Percentiles rank a stretch among this genome's conserved stretches.
Conservation (phyloP, 2,888 invertebrate species). For the Zhengitettix transpicula region DNA sequence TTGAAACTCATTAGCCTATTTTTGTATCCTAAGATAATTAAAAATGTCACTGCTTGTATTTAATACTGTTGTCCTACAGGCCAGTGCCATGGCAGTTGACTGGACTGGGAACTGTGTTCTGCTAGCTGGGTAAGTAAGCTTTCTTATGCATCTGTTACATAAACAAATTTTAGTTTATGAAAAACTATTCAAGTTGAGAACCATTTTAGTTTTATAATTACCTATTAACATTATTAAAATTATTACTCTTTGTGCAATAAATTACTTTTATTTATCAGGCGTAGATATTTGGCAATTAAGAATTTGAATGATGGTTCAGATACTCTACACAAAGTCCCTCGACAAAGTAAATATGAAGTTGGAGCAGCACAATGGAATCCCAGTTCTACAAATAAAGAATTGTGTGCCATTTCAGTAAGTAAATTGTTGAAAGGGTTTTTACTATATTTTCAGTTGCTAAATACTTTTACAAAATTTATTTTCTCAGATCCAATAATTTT, state of each 20-base stretch:
- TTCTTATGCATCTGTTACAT: background rate
- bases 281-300: constrained; percentile 64
- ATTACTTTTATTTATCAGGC: constrained; percentile 26
- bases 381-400: constrained; percentile 53
- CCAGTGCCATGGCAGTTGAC: constrained; percentile 85
- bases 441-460: no score
- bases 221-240: background rate
- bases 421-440: no score
- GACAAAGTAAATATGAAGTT: constrained; percentile 87
- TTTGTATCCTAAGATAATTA: background rate
- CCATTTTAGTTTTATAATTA: background rate
- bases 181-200: background rate
- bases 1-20: background rate
- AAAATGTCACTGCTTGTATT: no score
- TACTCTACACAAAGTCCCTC: constrained; percentile 56
- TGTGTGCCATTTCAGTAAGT: constrained; percentile 76
- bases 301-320: constrained; percentile 53
- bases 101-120: constrained; percentile 70
- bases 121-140: constrained; percentile 50
- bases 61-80: constrained; percentile 32
- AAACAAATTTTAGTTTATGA: background rate
- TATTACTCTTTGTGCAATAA: background rate
- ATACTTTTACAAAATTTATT: no score
- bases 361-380: constrained; percentile 88
- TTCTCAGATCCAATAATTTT: no score